A percentile compares a stretch with the other conserved stretches of the same genome.
Conservation (phyloP, 2,797 vertebrate genomes). For the Sparus aurata region DNA sequence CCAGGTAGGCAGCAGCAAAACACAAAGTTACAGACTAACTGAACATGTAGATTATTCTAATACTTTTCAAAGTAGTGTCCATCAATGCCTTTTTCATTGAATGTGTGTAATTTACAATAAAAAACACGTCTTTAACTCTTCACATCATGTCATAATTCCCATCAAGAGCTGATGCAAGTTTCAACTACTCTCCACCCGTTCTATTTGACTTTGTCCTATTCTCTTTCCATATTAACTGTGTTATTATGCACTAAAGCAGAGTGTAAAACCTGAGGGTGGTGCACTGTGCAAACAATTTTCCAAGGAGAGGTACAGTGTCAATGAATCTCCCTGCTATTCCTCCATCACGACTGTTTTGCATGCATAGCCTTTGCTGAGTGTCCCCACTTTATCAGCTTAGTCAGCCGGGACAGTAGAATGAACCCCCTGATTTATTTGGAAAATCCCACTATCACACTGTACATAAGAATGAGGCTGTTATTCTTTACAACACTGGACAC, state of each 20-base stretch:
- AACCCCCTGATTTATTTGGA: conserved; percentile 12
- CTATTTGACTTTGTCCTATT: conserved; percentile 5
- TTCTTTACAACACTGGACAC: background rate
- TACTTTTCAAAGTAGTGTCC: background rate
- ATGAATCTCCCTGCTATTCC: conserved; percentile 17
- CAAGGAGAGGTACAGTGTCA: conserved; percentile 17
- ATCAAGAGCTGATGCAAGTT: background rate
- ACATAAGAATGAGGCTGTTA: background rate
- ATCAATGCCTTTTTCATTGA: background rate
- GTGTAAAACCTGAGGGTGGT: background rate
- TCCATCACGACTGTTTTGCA: conserved; percentile 37
- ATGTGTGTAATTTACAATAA: background rate
- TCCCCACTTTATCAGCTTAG: conserved; percentile 40
- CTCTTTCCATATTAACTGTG: background rate
- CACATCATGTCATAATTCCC: background rate
- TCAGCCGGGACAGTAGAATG: conserved; percentile 15
- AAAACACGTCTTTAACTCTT: background rate
- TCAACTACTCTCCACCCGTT: background rate
- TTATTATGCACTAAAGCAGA: conserved; percentile 23
- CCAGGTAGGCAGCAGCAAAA: no score
- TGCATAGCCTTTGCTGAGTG: conserved; percentile 10
- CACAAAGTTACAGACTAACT: no score
- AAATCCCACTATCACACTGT: background rate
- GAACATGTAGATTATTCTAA: background rate
- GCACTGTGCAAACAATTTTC: conserved; percentile 12